Base-by-base conservation (phyloP, 30 jellyfish, hydroid and myxozoan genomes). In the Hydra vulgaris region DNA sequence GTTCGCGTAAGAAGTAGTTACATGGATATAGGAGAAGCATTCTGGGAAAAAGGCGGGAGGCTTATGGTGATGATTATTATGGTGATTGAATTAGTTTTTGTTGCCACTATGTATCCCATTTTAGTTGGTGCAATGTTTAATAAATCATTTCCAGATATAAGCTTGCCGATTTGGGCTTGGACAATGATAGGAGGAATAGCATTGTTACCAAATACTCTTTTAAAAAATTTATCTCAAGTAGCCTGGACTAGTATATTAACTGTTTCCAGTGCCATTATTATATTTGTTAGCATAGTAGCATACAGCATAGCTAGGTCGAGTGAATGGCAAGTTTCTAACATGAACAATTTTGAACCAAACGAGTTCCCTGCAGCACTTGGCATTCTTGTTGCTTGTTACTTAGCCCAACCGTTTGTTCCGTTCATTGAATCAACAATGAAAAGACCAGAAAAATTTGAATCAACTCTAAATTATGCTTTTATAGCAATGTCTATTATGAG, bases 171-270 rank as follows among this genome's bases (percentile, higher is more conserved):
- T 26, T 87, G 82, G 91, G 90, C 85, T 1, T 92, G 98, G 98
- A 92, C 95, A 0, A 25, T 92, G 76, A 87, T 92, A 16, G 96
- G 96, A 15, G 95, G 95, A 15, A 80, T 92, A 26, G 95, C 96
- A 17, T 53, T 92, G 22, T 40, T 92, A 26, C 98, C 98, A 15
- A 92, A 84, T 83, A 83, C 95, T 0, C 77, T 92, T 24, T 61
- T 92, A 69, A 87, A 84, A 73, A 92, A 87, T 66, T 55, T 92
- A 70, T 84, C 95, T 5, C 98, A 92, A 76, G 96, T 92, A 18
- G 95, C 98, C 19, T 92, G 96, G 96, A 87, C 96, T 8, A 92
- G 98, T 56, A 87, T 92, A 56, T 81, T 92, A 18, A 92, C 98
- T 0, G 98, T 92, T 0, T 72, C 88, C 74, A 87, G 95, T 66